Conservation (phyloP, 1,140 invertebrate species). For the Hydropsyche tenuis region DNA sequence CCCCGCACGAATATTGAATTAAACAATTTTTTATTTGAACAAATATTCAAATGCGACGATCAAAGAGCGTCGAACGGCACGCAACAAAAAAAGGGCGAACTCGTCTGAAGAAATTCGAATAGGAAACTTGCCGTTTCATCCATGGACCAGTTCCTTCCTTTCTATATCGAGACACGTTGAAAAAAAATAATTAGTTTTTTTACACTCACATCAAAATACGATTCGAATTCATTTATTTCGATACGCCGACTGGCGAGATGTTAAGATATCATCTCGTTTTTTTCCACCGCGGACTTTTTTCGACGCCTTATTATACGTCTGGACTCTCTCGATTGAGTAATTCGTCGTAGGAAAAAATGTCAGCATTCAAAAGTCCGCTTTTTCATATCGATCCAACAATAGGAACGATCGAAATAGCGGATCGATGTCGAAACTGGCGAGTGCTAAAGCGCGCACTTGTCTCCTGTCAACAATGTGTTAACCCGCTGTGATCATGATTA, state of each 20-base stretch:
- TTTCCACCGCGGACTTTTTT: background rate
- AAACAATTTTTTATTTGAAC: too few species aligned
- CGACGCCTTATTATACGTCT: too few species aligned
- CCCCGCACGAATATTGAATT: too few species aligned
- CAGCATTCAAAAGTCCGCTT: too few species aligned
- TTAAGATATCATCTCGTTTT: conserved; percentile 23
- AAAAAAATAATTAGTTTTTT: conserved; percentile 22
- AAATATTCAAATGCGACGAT: too few species aligned
- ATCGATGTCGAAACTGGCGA: background rate
- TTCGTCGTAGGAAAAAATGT: too few species aligned
- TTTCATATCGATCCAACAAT: background rate
- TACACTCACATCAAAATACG: background rate
- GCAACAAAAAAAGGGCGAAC: background rate
- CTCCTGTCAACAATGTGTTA: too few species aligned
- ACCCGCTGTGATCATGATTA: too few species aligned
- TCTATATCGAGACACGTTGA: background rate
- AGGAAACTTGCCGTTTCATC: conserved; percentile 3
- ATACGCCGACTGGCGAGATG: background rate
- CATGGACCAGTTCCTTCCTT: conserved; percentile 12
- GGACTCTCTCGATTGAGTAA: conserved; percentile 16
- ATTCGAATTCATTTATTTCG: background rate
- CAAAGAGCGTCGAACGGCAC: too few species aligned
- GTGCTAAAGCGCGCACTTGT: too few species aligned
- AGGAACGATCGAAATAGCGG: background rate
- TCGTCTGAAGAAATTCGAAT: background rate